Evolutionary conservation across 2,888 invertebrate species (phyloP), one percentile per base, ranked within the genome.

Genomic region (Allacma fusca): DNA sequence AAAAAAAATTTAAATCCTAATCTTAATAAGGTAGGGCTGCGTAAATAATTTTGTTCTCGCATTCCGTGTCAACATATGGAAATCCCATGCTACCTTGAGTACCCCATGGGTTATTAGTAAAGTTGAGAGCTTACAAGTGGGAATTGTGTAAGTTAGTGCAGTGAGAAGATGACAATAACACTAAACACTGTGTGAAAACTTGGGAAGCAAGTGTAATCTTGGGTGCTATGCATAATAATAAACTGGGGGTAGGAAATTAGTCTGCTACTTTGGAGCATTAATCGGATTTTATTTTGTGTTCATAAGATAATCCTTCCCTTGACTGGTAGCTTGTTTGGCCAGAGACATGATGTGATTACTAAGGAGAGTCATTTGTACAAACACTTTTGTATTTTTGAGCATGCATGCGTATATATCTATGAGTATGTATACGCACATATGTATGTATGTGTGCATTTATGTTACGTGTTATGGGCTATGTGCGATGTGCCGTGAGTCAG

Each of bases 211-310:
- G n/a, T 50, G 50, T 50, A 50, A 50, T 50, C 50, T n/a, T 5
- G 16, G 50, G 50, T 50, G 50, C 16, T 50, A 50, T 50, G 19
- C 50, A 50, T 50, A 50, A 50, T 50, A 5, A 50, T 50, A 50
- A 50, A 2, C 19, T 13, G n/a, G 16, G 50, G 50, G 16, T 50
- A 50, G n/a, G 19, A 50, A 50, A 50, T 50, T 50, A 50, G 9
- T 50, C 19, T 16, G 28, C 26, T 65, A 64, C 26, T 65, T 65
- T 5, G 13, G 16, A 23, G 28, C 62, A 62, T 65, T 65, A 65
- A 65, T 65, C 65, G 28, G 26, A 65, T 65, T 65, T 65, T n/a
- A n/a, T 65, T 65, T 65, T 65, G 65, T 65, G 65, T 26, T 16
- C 26, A 28, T 24, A 65, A 65, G 65, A 65, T 65, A 28, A 65